Evolutionary conservation across 2,888 invertebrate species (phyloP), one percentile per base, ranked within the genome.

Genomic region (Pachliopta kotzebuea): DNA sequence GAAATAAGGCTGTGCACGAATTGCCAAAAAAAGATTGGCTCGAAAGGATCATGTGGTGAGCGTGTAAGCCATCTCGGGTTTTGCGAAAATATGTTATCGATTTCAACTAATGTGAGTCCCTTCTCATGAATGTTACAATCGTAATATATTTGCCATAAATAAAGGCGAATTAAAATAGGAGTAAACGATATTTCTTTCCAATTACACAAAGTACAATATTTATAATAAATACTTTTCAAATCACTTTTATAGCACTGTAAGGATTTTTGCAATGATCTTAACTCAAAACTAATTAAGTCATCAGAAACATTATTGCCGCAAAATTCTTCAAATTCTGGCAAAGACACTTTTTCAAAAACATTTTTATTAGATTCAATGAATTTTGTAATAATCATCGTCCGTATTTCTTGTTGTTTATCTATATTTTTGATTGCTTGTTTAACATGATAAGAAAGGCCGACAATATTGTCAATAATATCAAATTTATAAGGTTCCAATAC

Each of bases 1-100:
- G 92, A 85, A 66, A 94, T 81, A 17, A 94, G 71, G 45, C 92
- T 90, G 67, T 93, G 93, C 45, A 93, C 64, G 77, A 93, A 94
- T 76, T 94, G 94, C 93, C 94, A 94, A 73, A 93, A 93, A 76
- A 93, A 93, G 72, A 94, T 89, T 70, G 86, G 90, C 71, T 94
- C 94, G 72, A 94, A 94, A 0, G 94, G 94, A 72, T 91, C 73
- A 71, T 93, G 92, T 0, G 85, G 76, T 4, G 78, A 77, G 63
- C 81, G 84, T 1, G 92, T 76, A 2, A 92, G 79, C 84, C 91
- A 90, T 60, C 84, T 82, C 0, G 87, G 86, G 72, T 93, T 93
- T 67, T 83, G 72, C 68, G 89, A 83, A 69, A 93, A 85, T 67
- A 91, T 78, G 55, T 78, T 75, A 76, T 94, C 94, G 6, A 92